Percentiles rank a stretch among this genome's conserved stretches.
phyloP scores from a whole-genome alignment of 2,888 invertebrate species.

The Apamea epomidion region DNA sequence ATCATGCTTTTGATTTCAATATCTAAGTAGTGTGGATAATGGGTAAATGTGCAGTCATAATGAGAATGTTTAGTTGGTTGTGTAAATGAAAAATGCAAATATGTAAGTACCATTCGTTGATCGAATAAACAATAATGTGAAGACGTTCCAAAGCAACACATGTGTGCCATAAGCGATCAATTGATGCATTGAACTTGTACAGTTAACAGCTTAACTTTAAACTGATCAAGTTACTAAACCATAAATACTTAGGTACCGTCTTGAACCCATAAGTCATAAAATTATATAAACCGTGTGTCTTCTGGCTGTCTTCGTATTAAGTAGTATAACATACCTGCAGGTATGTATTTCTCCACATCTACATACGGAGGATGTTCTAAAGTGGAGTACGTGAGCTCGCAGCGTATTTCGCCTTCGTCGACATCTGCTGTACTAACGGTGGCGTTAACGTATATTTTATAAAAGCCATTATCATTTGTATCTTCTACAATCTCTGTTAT shows the following conservation, averaged over 20 bases:
- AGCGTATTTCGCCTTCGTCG: conserved; percentile 73
- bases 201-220: conserved; percentile 16
- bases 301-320: not conserved
- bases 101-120: conserved; percentile 34
- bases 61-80: conserved; percentile 35
- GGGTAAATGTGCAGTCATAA: conserved; percentile 27
- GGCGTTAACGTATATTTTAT: conserved; percentile 71
- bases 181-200: conserved; percentile 32
- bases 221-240: conserved; percentile 6
- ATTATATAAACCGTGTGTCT: not conserved
- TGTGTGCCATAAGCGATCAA: conserved; percentile 53
- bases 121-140: conserved; percentile 53
- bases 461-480: conserved; percentile 71
- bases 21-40: conserved; percentile 26
- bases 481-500: conserved; percentile 66
- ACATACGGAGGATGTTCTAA: conserved; percentile 70
- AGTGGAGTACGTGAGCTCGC: conserved; percentile 76
- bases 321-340: conserved; percentile 67
- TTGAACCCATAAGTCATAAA: conserved; percentile 7
- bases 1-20: conserved; percentile 63
- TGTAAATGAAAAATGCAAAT: conserved; percentile 55
- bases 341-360: conserved; percentile 57
- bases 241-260: not conserved
- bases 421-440: conserved; percentile 67
- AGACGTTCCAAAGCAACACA: conserved; percentile 61